These are phyloP conservation scores for Onchidella celtica DNA, from an alignment of 2,888 invertebrate species.

Conservation along the genomic window DNA sequence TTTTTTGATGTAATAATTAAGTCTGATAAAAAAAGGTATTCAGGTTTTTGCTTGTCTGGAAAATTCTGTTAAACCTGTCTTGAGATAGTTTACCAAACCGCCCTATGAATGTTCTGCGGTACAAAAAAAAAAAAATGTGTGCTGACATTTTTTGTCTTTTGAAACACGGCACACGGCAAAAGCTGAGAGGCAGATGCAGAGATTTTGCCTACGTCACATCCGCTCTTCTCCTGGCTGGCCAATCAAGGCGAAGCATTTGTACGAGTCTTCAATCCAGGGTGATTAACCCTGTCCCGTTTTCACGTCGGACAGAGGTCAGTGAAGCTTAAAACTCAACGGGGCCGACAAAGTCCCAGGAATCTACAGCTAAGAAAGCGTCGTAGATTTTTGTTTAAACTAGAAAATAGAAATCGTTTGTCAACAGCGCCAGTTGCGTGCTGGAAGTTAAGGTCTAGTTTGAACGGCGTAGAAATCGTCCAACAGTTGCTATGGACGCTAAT, in stretches of 20 bases:
- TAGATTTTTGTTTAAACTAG: slow-evolving; percentile 12
- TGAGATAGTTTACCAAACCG: too few species aligned
- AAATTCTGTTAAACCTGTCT: too few species aligned
- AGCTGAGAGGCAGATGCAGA: not conserved
- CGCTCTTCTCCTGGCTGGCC: not conserved
- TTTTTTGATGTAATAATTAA: too few species aligned
- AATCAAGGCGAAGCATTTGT: not conserved
- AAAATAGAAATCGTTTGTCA: slow-evolving; percentile 6
- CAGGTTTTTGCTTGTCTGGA: too few species aligned
- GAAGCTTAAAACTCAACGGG: not conserved
- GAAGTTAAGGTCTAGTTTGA: not conserved
- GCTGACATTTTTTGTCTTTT: too few species aligned
- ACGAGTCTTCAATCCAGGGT: not conserved
- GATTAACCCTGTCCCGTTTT: slow-evolving; percentile 6
- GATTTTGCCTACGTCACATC: slow-evolving; percentile 15
- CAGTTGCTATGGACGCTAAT: not conserved
- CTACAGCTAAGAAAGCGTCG: too few species aligned
- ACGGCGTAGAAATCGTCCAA: not conserved
- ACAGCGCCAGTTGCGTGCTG: not conserved
- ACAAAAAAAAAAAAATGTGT: too few species aligned
- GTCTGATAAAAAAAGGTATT: too few species aligned
- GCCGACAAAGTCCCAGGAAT: too few species aligned
- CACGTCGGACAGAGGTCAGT: not conserved
- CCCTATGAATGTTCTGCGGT: too few species aligned
- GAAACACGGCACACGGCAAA: not conserved